phyloP scores from a whole-genome alignment of 2,113 vertebrate genomes.

The Panthera tigris region DNA sequence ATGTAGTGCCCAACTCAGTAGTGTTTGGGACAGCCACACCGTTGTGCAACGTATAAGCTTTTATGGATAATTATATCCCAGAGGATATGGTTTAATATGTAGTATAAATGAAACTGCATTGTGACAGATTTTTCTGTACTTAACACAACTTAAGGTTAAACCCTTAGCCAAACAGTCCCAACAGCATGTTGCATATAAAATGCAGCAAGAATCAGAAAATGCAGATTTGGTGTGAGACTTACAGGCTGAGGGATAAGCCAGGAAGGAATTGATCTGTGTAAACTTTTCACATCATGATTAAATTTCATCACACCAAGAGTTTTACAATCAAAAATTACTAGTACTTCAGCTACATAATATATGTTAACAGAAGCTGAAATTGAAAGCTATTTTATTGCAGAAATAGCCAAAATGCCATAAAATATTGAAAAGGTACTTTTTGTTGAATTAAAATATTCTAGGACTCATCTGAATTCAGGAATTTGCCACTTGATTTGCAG shows the following conservation, averaged over 20 bases:
- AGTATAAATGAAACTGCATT: background rate
- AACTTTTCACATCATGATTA: conserved; percentile 14
- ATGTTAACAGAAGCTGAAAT: background rate
- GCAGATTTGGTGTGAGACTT: background rate
- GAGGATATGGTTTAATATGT: background rate
- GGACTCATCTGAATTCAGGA: background rate
- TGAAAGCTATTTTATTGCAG: background rate
- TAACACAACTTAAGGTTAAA: background rate
- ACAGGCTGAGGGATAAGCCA: background rate
- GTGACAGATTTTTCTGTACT: background rate
- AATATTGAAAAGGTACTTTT: background rate
- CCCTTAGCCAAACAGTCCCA: background rate
- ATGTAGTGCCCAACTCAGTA: background rate
- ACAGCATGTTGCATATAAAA: background rate
- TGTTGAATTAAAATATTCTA: background rate
- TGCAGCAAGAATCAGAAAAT: conserved; percentile 13
- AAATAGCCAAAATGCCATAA: background rate
- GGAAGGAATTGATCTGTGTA: background rate
- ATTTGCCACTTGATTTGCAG: background rate
- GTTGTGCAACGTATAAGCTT: background rate
- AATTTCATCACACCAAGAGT: background rate
- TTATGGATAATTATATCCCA: background rate
- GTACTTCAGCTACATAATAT: background rate
- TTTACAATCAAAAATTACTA: background rate
- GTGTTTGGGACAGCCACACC: background rate